Base-by-base conservation (phyloP, 2,888 invertebrate genomes). In the Chymomyza fuscimana region DNA sequence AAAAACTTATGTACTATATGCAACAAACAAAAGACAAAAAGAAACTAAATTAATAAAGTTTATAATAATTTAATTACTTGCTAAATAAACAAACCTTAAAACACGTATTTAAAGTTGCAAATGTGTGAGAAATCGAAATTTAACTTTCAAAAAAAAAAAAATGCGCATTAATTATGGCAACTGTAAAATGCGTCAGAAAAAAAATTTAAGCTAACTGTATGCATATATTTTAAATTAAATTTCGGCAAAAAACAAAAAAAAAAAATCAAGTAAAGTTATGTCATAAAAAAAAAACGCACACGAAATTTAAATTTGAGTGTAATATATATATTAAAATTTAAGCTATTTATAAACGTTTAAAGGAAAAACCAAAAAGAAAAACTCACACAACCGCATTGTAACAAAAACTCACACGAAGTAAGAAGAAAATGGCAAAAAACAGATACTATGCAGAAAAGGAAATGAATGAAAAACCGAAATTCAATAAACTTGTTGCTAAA, bases 401-500 rank as follows among this genome's bases (percentile, higher is more conserved):
- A 87, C 84, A 86, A 88, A 88, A 85, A 85, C 88, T 88, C 88
- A 85, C 88, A 87, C 72, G 64, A 40, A 77, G 81, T 54, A 80
- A 77, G 78, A 76, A 78, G 78, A 76, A 77, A 70, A 74, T 73
- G 81, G 74, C 60, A 67, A 76, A 71, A 72, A 80, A 76, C 72
- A 75, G 73, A 79, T 70, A 78, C 64, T 83, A 86, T 82, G 74
- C 81, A 79, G 76, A 72, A 79, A 86, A 78, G 85, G 77, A 81
- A 86, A 76, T 76, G 88, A 84, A 84, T 82, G 73, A 67, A 73
- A 77, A 86, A 89, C 78, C 76, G 79, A 84, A 89, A 86, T 87
- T 89, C 89, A 90, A 90, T 90, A 90, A 90, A 90, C 87, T 90
- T 90, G 90, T 90, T 90, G 90, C 90, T 89, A 88, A 83, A 84